Evolutionary conservation across 2,113 vertebrate species (phyloP), one percentile per base, ranked within the genome.

Genomic region (Cygnus buccinator): DNA sequence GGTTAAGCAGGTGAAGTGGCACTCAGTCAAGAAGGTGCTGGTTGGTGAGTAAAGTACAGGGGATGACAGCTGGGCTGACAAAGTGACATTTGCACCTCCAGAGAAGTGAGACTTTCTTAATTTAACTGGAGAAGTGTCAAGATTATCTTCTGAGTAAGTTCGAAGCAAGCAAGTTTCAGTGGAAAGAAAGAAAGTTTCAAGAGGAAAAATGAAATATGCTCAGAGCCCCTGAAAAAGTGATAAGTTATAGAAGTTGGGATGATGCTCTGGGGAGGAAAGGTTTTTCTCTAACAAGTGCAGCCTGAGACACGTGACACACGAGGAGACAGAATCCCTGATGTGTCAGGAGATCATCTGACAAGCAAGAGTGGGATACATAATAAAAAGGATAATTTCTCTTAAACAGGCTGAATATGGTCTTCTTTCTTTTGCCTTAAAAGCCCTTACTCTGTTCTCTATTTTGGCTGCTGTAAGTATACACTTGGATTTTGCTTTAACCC

Each of bases 51-150:
- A 37, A 92, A 92, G 89, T 67, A 80, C 76, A 89, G 84, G 80
- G 73, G 89, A 57, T 94, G 96, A 78, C 94, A 96, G 94, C 94
- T 90, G 91, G 80, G 71, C 95, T 96, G 86, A 94, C 89, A 90
- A 93, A 92, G 87, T 95, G 96, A 94, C 95, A 92, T 92, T 94
- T 95, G 80, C 86, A 87, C 85, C 89, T 95, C 95, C 86, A 68
- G 89, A 94, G 80, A 96, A 94, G 93, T 94, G 94, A 94, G 91
- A 84, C 77, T 93, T 91, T 93, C 94, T 92, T 97, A 95, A 97
- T 95, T 92, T 96, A 95, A 90, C 91, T 43, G 52, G 46, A 87
- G 80, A 92, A 89, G 77, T 95, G 96, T 94, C 93, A 82, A 89
- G 93, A 96, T 94, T 87, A 68, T 92, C 84, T 92, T 93, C 91